These are phyloP conservation scores for Chaetophractus vellerosus DNA, from an alignment of 2,797 vertebrate genomes.

Conservation along the genomic window DNA sequence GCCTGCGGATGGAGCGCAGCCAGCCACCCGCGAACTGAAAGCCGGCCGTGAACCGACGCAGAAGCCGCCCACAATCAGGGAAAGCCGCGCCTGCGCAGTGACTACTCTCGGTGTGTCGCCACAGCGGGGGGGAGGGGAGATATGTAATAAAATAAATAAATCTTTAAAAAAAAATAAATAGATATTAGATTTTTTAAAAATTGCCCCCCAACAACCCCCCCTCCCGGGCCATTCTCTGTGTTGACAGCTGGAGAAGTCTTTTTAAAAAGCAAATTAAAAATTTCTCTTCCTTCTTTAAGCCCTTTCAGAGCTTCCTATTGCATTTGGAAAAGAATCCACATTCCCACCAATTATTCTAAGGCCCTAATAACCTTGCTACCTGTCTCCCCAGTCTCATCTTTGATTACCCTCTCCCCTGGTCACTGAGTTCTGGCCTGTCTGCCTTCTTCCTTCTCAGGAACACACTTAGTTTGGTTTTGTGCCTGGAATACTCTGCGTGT, in stretches of 20 bases:
- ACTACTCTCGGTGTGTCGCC: too few relatives aligned
- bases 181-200: constrained; percentile 43
- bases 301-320: not conserved
- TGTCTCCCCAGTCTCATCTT: not conserved
- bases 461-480: not conserved
- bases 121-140: too few relatives aligned
- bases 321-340: constrained; percentile 52
- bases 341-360: not conserved
- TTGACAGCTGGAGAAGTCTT: constrained; percentile 31
- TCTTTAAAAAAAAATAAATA: too few relatives aligned
- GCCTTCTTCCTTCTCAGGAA: not conserved
- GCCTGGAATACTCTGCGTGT: not conserved
- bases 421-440: not conserved
- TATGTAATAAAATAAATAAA: too few relatives aligned
- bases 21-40: too few relatives aligned
- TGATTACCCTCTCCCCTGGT: not conserved
- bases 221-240: not conserved
- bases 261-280: constrained; percentile 47
- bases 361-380: not conserved
- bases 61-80: too few relatives aligned
- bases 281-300: constrained; percentile 21
- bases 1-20: too few relatives aligned
- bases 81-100: too few relatives aligned
- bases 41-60: too few relatives aligned
- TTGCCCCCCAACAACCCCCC: not conserved